Conservation (phyloP, 2,888 invertebrate species). For the Nomada goodeniana region DNA sequence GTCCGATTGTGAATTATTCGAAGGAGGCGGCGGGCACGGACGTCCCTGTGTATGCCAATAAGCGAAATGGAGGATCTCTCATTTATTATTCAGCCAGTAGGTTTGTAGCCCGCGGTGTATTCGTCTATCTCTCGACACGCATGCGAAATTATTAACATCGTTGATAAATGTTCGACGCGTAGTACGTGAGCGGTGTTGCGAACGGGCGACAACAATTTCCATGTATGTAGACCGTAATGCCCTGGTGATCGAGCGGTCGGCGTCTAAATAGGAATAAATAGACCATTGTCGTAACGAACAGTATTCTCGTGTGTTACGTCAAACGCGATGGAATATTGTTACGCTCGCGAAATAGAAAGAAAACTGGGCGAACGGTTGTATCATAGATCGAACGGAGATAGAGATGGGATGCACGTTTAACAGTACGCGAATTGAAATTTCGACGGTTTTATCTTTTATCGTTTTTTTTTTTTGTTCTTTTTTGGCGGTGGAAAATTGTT, state of each 20-base stretch:
- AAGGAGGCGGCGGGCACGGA: conserved; percentile 18
- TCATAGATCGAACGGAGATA: no score
- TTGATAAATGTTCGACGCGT: conserved; percentile 48
- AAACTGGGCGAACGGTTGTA: no score
- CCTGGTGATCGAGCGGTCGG: conserved; percentile 24
- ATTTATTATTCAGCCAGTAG: conserved; percentile 64
- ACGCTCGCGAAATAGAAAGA: not conserved
- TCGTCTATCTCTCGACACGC: conserved; percentile 49
- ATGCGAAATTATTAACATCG: conserved; percentile 66
- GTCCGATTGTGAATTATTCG: conserved; percentile 51
- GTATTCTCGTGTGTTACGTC: conserved; percentile 52
- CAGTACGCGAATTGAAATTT: no score
- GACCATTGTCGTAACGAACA: conserved; percentile 50
- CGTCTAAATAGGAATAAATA: conserved; percentile 60
- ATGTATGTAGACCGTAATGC: conserved; percentile 25
- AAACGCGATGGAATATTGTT: conserved; percentile 46
- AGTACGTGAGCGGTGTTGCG: conserved; percentile 39
- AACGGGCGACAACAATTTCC: conserved; percentile 45
- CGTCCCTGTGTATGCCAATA: conserved; percentile 28
- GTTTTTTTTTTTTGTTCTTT: no score
- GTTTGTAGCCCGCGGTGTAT: conserved; percentile 51
- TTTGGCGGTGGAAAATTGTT: no score
- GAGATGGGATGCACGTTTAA: no score
- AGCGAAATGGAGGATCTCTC: conserved; percentile 53
- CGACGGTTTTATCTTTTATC: no score